Evolutionary conservation across 2,113 vertebrate genomes (phyloP).

Genomic region (Microcebus tavaratra): DNA sequence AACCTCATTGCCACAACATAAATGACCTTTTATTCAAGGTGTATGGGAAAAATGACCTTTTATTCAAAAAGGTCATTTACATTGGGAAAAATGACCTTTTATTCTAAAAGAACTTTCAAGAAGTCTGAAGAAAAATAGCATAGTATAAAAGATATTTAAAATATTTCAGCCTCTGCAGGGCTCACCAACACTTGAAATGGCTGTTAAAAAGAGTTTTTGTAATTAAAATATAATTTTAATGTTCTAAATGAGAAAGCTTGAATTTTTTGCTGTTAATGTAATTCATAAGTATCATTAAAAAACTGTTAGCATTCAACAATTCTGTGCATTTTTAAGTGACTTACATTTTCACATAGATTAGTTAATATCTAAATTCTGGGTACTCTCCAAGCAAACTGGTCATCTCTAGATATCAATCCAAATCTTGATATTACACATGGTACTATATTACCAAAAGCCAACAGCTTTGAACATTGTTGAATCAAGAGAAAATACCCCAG

Average conservation of each 20-base stretch:
- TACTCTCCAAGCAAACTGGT: slow-evolving; percentile 31
- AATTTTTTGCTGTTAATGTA: not conserved
- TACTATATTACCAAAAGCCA: slow-evolving; percentile 19
- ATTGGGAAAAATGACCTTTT: not conserved
- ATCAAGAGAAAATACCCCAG: slow-evolving; percentile 53
- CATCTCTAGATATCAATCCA: not conserved
- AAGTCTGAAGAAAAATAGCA: not conserved
- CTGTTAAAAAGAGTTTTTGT: not conserved
- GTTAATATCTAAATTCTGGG: slow-evolving; percentile 43
- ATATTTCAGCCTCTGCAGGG: not conserved
- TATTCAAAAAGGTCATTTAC: not conserved
- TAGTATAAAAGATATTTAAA: not conserved
- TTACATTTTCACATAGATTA: not conserved
- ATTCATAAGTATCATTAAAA: not conserved
- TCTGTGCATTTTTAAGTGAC: not conserved
- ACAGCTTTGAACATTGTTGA: not conserved
- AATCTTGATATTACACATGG: slow-evolving; percentile 50
- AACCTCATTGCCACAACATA: not conserved
- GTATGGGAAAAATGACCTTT: not conserved
- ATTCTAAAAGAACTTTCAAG: not conserved
- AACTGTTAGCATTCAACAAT: not conserved
- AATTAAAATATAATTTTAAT: slow-evolving; percentile 14
- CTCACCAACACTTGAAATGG: not conserved
- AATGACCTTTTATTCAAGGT: not conserved
- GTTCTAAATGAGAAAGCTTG: not conserved